These are phyloP conservation scores for Hylaeus anthracinus DNA, from an alignment of 1,140 invertebrate species.

Conservation along the genomic window DNA sequence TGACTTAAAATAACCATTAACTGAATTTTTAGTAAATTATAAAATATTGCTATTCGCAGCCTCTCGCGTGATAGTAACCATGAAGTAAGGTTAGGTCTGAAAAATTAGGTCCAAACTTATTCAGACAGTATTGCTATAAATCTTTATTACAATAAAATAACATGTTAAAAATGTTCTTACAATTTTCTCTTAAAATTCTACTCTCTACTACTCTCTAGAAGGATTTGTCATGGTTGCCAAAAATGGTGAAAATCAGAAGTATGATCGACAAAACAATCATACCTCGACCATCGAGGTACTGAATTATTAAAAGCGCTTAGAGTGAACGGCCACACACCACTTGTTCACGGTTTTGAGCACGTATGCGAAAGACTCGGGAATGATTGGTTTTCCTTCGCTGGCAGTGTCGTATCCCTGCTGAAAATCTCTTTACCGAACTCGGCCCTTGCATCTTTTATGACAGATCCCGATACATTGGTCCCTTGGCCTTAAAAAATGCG, in stretches of 20 bases:
- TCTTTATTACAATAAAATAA: no score
- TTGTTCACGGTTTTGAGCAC: constrained; percentile 27
- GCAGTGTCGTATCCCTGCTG: constrained; percentile 10
- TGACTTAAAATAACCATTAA: no score
- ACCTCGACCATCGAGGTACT: not conserved
- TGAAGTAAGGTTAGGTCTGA: no score
- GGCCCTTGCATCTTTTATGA: constrained; percentile 40
- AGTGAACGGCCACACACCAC: not conserved
- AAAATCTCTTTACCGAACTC: constrained; percentile 49
- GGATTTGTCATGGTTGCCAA: no score
- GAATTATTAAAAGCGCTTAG: constrained; percentile 29
- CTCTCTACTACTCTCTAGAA: no score
- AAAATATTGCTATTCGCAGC: no score
- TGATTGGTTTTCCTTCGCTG: constrained; percentile 27
- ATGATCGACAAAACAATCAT: not conserved
- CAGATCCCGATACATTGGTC: constrained; percentile 17
- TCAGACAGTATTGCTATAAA: no score
- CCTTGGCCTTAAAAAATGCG: constrained; percentile 14
- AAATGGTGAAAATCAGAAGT: not conserved
- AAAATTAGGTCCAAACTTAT: no score
- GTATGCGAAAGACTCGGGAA: not conserved
- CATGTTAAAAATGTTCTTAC: no score
- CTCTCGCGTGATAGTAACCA: no score
- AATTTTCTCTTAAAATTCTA: no score
- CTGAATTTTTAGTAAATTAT: no score